Evolutionary conservation across 1,140 invertebrate genomes (phyloP), one percentile per base, ranked within the genome.

Genomic region (Ceratosolen fusciceps): DNA sequence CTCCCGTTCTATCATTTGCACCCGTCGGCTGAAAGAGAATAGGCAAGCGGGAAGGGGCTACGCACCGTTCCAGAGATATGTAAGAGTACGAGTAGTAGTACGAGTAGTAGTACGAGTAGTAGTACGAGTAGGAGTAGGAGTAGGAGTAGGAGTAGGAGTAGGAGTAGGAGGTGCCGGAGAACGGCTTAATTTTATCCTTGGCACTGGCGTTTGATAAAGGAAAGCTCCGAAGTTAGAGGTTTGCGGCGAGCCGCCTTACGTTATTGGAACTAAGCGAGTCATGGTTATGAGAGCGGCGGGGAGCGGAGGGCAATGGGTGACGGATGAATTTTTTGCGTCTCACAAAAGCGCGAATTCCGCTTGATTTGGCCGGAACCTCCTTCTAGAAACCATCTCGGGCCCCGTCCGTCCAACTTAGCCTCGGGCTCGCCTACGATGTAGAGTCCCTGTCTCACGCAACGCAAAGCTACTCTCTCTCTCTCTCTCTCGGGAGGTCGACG

Each of bases 1-100:
- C 60, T 71, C 77, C 67, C 73, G 79, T 56, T 16, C 60, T 31
- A 72, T 76, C 82, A 74, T 81, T 73, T 81, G 80, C 81, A 74
- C 81, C 5, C 39, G 12, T 43, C 5, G 5, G 39, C 39, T 7
- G 12, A 43, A 43, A 43, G 5, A 43, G 12, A 43, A 43, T 43
- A 43, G 39, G 39, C 5, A 43, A 43, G 12, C 5, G 12, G 12
- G 12, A 12, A 43, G 39, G 39, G 12, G 49, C 49, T 16, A n/a
- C n/a, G 12, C 49, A 52, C 19, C 5, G 49, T 19, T 19, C 12
- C 3, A 19, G 10, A 52, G 49, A 52, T 16, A 16, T 47, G 43
- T 16, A 16, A 47, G 43, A 7, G n/a, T 47, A 7, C 43, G 43
- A 9, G 43, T 7, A 16, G 43, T 16, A 47, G 43, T 47, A 7